Conservation (phyloP, 2,113 vertebrate species). For the Patagioenas fasciata region DNA sequence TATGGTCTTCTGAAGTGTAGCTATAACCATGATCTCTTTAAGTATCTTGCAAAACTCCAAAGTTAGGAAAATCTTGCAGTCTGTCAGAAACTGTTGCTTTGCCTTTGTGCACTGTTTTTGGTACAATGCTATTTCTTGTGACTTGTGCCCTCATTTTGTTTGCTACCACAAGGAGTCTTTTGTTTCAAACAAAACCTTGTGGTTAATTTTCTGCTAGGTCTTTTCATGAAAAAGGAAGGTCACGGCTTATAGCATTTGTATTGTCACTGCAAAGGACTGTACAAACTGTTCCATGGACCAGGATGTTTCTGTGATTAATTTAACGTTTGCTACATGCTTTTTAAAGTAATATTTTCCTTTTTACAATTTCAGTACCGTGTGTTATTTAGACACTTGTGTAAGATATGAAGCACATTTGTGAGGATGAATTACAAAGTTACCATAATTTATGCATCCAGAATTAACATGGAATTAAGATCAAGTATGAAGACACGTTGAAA, state of each 20-base stretch:
- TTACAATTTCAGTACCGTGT: not conserved
- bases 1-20: not conserved
- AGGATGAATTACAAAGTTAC: not conserved
- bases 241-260: constrained; percentile 54
- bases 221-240: constrained; percentile 71
- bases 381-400: not conserved
- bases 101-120: constrained; percentile 53
- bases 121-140: constrained; percentile 62
- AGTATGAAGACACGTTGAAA: not conserved
- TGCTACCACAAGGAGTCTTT: constrained; percentile 68
- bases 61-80: constrained; percentile 43
- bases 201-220: constrained; percentile 64
- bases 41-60: constrained; percentile 16
- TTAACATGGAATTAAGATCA: not conserved
- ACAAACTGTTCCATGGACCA: constrained; percentile 64
- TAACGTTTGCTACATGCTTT: not conserved
- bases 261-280: constrained; percentile 61
- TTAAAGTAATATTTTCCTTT: constrained; percentile 11
- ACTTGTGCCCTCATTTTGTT: constrained; percentile 55
- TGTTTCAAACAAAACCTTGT: constrained; percentile 68
- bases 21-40: not conserved
- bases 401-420: not conserved
- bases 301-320: constrained; percentile 48
- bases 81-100: constrained; percentile 21
- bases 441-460: not conserved